Evolutionary conservation across 2,888 invertebrate genomes (phyloP).

Genomic region (Odontocolon sp.): DNA sequence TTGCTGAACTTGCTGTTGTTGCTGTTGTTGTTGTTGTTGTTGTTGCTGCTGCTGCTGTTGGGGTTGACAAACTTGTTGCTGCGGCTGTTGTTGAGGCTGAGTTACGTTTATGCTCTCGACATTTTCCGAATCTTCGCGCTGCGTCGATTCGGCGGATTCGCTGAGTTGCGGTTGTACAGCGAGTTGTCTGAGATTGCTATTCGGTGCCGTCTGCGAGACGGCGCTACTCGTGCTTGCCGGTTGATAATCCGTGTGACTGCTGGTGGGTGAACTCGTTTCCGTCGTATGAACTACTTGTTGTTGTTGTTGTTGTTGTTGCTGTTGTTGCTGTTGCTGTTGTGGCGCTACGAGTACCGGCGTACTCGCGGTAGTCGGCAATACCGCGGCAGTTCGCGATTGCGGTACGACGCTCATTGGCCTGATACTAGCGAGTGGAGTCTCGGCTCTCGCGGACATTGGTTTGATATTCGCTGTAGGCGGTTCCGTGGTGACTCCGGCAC

Average conservation of each 20-base stretch:
- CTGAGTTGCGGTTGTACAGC: constrained; percentile 85
- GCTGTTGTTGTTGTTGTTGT: constrained; percentile 64
- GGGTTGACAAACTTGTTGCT: constrained; percentile 47
- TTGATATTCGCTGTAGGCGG: constrained; percentile 95
- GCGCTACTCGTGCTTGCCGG: constrained; percentile 89
- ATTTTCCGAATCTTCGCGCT: constrained; percentile 83
- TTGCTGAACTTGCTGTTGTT: constrained; percentile 66
- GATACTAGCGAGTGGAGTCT: constrained; percentile 95
- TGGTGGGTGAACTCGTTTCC: constrained; percentile 86
- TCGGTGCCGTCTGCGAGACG: constrained; percentile 82
- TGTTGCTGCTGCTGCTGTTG: constrained; percentile 48
- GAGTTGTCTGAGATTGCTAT: constrained; percentile 84
- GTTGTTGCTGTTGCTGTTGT: constrained; percentile 73
- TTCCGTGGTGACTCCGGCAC: constrained; percentile 83
- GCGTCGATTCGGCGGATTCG: constrained; percentile 82
- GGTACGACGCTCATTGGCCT: constrained; percentile 91
- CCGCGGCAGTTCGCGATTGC: constrained; percentile 87
- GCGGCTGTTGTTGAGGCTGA: constrained; percentile 66
- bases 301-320: constrained; percentile 79
- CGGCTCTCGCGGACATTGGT: constrained; percentile 93
- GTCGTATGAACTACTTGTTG: constrained; percentile 82
- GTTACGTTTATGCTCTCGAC: constrained; percentile 75
- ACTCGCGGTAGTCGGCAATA: constrained; percentile 88
- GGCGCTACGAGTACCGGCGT: constrained; percentile 77
- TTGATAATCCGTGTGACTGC: constrained; percentile 91